These are phyloP conservation scores for Gila orcuttii DNA, from an alignment of 2,113 vertebrate genomes.

Conservation along the genomic window DNA sequence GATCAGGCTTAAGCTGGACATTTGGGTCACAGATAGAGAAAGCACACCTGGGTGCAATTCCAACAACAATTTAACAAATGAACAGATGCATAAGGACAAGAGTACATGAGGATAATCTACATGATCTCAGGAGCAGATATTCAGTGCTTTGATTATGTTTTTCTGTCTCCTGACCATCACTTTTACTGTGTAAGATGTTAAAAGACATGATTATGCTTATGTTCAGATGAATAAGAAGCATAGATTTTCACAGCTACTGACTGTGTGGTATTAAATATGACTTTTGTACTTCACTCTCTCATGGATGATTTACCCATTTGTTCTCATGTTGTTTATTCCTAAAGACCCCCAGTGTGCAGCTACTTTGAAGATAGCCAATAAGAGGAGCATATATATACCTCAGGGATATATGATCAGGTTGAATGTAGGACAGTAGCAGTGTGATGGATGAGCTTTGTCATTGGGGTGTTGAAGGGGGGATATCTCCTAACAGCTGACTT, in stretches of 20 bases:
- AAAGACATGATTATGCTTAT: neutral
- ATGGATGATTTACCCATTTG: constrained; percentile 27
- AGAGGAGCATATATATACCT: constrained; percentile 61
- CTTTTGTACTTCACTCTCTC: neutral
- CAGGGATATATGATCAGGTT: constrained; percentile 59
- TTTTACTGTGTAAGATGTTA: neutral
- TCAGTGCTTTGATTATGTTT: neutral
- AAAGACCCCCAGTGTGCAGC: constrained; percentile 44
- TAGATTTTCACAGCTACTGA: neutral
- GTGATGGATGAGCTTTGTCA: constrained; percentile 66
- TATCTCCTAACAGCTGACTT: constrained; percentile 46
- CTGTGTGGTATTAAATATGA: neutral
- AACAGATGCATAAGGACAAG: constrained; percentile 5
- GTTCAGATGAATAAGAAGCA: neutral
- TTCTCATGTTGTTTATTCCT: constrained; percentile 4
- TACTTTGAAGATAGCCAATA: constrained; percentile 58
- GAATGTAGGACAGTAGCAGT: constrained; percentile 54
- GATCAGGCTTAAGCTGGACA: constrained; percentile 58
- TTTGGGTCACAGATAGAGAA: constrained; percentile 41
- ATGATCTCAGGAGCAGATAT: neutral
- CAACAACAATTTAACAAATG: constrained; percentile 26
- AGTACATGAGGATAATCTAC: constrained; percentile 10
- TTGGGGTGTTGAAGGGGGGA: constrained; percentile 20
- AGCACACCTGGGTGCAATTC: constrained; percentile 46
- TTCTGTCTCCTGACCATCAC: neutral